Evolutionary conservation across 2,888 invertebrate genomes (phyloP), one percentile per base, ranked within the genome.

Genomic region (Nineta flava): DNA sequence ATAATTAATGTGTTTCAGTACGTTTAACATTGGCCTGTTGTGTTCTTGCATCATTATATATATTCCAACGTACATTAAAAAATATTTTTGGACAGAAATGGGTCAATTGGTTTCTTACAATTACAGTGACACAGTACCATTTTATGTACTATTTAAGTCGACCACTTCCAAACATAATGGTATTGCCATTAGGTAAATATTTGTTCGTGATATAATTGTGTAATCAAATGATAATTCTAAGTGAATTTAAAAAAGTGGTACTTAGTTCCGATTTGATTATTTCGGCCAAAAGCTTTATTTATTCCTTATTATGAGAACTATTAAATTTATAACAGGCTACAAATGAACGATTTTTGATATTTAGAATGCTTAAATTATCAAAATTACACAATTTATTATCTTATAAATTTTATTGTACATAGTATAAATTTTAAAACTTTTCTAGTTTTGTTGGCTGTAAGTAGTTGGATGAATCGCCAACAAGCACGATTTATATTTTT

Each of bases 101-200:
- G 61, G 75, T 83, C 7, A 75, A 81, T 63, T 92, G 92, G 91
- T 85, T 84, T 60, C 76, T 85, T 17, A 67, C 82, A 5, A 79
- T 97, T 51, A 92, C 90, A 2, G 77, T 85, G 16, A 83, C 93
- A 1, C 99, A 99, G 66, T 99, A 96, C 67, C 99, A 99, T 69
- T 93, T 97, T 62, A 83, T 96, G 77, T 99, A 93, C 67, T 99
- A 99, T 65, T 77, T 91, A 68, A 90, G 91, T 59, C 77, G 99
- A 52, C 84, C 95, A 10, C 72, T 99, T 59, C 97, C 99, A 50
- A 99, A 99, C 67, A 87, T 87, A 32, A 87, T 97, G 77, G 94
- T 87, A 38, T 67, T 97, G 60, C 87, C 90, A 48, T 68, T 94
- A 62, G 94, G 96, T 95, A 75, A 72, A 26, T 26, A 26, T n/a